Evolutionary conservation across 2,797 vertebrate genomes (phyloP), one percentile per base, ranked within the genome.

Genomic region (Antrozous pallidus): DNA sequence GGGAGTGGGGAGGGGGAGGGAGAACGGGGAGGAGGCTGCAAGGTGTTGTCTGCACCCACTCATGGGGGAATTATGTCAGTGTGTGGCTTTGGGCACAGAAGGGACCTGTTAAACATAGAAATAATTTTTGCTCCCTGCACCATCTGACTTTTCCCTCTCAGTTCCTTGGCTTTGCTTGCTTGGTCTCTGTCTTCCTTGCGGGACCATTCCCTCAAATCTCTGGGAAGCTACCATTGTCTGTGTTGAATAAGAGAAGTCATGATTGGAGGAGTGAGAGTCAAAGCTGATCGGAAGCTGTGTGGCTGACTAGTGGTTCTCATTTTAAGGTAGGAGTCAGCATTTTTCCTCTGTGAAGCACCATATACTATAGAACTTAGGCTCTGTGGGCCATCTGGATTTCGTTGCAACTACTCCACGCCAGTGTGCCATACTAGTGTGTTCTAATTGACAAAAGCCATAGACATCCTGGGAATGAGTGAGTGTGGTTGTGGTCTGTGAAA

Each of bases 361-460:
- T 17, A 1, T 1, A 54, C 51, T 24, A 24, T 1, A 5, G 36
- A 7, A 28, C 16, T 6, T 28, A 8, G 20, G n/a, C 31, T 20
- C 17, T 26, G 45, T 10, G 11, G 28, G 6, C 40, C n/a, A 9
- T 6, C 2, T 1, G 28, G 65, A 38, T 13, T 45, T 31, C n/a
- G 42, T 2, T 1, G 38, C 12, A 2, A 3, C 24, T 3, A 1
- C n/a, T 11, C 38, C 13, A 10, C n/a, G 38, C 10, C 38, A 3
- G 12, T 11, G 7, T 5, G 31, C 28, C 4, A 8, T 6, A 0
- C 33, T 12, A 17, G 33, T 10, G 22, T 16, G 11, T 2, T 3
- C 33, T 33, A 3, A 28, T 14, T 7, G 2, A 40, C n/a, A 42
- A 49, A 14, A 6, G 36, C 22, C 3, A 4, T 28, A 18, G 36